These are phyloP conservation scores for Macquaria australasica DNA, from an alignment of 2,113 vertebrate genomes.

Conservation along the genomic window DNA sequence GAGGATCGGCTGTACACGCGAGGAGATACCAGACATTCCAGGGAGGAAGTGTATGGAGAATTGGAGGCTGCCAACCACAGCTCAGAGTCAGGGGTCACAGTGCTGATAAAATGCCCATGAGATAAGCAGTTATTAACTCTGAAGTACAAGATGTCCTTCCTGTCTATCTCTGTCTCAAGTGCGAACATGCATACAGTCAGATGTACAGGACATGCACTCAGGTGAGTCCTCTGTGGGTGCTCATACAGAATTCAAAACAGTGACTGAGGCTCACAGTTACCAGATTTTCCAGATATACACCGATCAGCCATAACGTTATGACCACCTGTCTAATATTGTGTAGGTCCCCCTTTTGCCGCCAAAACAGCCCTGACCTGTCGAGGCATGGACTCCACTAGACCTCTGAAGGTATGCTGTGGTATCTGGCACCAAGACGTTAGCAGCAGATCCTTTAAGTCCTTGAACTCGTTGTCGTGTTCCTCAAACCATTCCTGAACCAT, in stretches of 20 bases:
- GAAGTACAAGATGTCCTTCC: not conserved
- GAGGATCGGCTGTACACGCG: not conserved
- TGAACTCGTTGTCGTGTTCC: no score
- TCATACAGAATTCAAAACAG: not conserved
- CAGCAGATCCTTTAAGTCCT: no score
- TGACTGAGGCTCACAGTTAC: not conserved
- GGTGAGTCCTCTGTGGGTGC: not conserved
- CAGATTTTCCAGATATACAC: not conserved
- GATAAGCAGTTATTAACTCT: constrained; percentile 45
- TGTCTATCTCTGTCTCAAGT: constrained; percentile 1
- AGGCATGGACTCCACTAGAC: no score
- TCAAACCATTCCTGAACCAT: no score
- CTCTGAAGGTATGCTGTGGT: no score
- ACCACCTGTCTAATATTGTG: no score
- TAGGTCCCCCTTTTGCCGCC: no score
- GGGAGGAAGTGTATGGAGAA: not conserved
- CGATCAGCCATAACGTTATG: no score
- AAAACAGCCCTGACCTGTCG: no score
- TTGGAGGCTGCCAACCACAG: constrained; percentile 27
- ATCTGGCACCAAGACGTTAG: no score
- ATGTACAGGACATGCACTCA: not conserved
- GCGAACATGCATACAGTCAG: not conserved
- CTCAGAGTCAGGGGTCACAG: constrained; percentile 44
- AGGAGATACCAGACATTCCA: constrained; percentile 66
- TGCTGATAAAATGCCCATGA: constrained; percentile 41